phyloP scores from a whole-genome alignment of 2,797 vertebrate genomes.

The Parambassis ranga region DNA sequence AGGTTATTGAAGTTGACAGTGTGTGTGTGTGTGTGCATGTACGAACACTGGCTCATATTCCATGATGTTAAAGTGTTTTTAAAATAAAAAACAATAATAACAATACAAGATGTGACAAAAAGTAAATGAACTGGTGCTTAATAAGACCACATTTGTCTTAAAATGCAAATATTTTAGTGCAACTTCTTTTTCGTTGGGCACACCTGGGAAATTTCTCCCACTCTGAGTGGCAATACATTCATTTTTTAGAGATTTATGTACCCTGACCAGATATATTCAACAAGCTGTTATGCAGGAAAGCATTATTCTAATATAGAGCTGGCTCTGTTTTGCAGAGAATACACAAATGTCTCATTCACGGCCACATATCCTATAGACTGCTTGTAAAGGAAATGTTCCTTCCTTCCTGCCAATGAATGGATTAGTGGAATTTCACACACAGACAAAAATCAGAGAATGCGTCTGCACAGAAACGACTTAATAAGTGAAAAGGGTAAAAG shows the following conservation, averaged over 20 bases:
- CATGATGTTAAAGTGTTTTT: no score
- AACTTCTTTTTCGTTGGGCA: no score
- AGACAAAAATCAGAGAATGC: slow-evolving; percentile 30
- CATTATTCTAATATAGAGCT: slow-evolving; percentile 11
- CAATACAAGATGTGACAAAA: no score
- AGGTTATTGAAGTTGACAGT: no score
- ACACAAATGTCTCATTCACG: slow-evolving; percentile 54
- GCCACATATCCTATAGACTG: slow-evolving; percentile 32
- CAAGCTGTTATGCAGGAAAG: background rate
- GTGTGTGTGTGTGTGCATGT: no score
- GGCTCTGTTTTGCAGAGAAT: slow-evolving; percentile 15
- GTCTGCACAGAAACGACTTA: slow-evolving; percentile 35
- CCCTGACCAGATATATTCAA: background rate
- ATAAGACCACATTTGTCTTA: no score
- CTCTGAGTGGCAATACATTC: no score
- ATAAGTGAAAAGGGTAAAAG: slow-evolving; percentile 55
- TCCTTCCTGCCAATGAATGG: slow-evolving; percentile 44
- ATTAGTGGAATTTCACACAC: slow-evolving; percentile 48
- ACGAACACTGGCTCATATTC: no score
- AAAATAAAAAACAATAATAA: no score
- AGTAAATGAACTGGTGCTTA: no score
- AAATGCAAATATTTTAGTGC: no score
- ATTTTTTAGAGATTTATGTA: background rate
- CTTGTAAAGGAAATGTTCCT: slow-evolving; percentile 25
- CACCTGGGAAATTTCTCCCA: no score